Conservation (phyloP, 1,140 invertebrate genomes). For the Thaumetopoea pityocampa region DNA sequence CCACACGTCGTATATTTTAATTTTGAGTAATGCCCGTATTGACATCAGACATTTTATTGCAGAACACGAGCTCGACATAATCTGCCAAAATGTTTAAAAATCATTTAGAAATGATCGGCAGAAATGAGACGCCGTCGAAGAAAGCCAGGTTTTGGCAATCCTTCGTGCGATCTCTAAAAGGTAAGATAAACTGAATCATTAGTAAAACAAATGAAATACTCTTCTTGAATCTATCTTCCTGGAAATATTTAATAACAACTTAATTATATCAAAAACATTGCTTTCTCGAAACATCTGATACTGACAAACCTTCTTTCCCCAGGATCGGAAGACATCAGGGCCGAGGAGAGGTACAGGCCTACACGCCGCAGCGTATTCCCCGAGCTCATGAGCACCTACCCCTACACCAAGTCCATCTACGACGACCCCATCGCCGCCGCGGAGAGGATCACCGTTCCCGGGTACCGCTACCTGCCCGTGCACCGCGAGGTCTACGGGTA, state of each 20-base stretch:
- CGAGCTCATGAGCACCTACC: slow-evolving; percentile 77
- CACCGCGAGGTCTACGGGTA: slow-evolving; percentile 92
- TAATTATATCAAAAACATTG: too few species aligned
- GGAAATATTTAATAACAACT: too few species aligned
- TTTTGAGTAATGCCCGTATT: too few species aligned
- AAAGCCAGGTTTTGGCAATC: slow-evolving; percentile 95
- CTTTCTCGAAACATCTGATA: too few species aligned
- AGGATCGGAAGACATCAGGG: slow-evolving; percentile 93
- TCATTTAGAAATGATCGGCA: slow-evolving; percentile 94
- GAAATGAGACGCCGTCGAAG: slow-evolving; percentile 92
- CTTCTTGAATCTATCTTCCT: too few species aligned
- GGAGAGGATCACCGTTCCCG: slow-evolving; percentile 88
- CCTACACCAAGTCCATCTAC: slow-evolving; percentile 88
- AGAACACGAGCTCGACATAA: slow-evolving; percentile 85
- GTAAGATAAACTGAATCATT: slow-evolving; percentile 78
- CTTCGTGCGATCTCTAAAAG: slow-evolving; percentile 92
- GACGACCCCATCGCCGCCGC: slow-evolving; percentile 86
- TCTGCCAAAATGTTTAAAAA: slow-evolving; percentile 89
- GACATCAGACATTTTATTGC: slow-evolving; percentile 56
- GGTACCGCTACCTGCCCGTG: slow-evolving; percentile 92
- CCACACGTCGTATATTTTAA: too few species aligned
- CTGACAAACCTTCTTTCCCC: slow-evolving; percentile 12
- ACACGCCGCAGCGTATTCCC: slow-evolving; percentile 84
- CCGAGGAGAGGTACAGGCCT: slow-evolving; percentile 84
- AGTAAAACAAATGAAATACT: slow-evolving; percentile 1